A percentile compares a stretch with the other conserved stretches of the same genome.
These are phyloP conservation scores for Aurelia sp. DNA, from an alignment of 30 jellyfish, hydroid and myxozoan species.

Conservation along the genomic window DNA sequence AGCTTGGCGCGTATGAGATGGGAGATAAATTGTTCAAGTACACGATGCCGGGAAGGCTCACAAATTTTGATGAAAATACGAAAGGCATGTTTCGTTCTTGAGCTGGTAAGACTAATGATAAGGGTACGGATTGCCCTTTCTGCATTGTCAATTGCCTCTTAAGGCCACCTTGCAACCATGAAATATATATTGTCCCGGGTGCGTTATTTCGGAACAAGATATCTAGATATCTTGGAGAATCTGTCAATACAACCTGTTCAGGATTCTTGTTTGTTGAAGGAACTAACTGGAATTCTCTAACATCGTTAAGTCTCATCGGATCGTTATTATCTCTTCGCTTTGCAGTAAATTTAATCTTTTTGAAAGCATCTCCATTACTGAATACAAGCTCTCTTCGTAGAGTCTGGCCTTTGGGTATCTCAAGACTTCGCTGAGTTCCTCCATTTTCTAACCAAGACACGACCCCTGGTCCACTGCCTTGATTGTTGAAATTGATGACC, in stretches of 20 bases:
- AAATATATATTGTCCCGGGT: background rate
- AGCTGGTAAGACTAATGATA: background rate
- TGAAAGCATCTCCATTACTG: background rate
- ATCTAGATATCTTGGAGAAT: constrained; percentile 1
- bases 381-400: constrained; percentile 1
- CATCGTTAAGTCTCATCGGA: constrained; percentile 14
- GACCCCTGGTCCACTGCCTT: background rate
- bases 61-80: background rate
- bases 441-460: constrained; percentile 45
- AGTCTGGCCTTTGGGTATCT: constrained; percentile 24
- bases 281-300: background rate
- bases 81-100: background rate
- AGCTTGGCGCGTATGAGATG: constrained; percentile 18
- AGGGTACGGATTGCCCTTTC: background rate
- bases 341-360: constrained; percentile 3
- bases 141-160: background rate
- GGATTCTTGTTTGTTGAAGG: background rate
- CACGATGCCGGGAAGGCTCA: constrained; percentile 19
- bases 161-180: background rate
- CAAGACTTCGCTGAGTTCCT: background rate
- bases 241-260: background rate
- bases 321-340: background rate
- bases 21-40: constrained; percentile 8
- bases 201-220: background rate
- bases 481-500: background rate